Evolutionary conservation across 2,113 vertebrate species (phyloP).

Genomic region (Aspidoscelis tigris): DNA sequence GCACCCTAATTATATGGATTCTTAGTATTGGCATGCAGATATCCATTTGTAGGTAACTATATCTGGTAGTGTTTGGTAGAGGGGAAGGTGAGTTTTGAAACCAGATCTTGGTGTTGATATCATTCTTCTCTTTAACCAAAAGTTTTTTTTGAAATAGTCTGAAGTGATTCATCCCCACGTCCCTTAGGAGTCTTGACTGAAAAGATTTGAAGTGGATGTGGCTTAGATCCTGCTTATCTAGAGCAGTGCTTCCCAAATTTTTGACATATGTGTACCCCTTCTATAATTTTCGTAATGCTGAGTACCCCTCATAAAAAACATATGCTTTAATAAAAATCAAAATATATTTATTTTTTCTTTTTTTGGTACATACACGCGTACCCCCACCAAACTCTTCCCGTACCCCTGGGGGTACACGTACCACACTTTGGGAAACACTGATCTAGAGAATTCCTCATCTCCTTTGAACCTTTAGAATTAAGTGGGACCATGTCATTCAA

Average conservation of each 20-base stretch:
- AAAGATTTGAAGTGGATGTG: background rate
- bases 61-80: background rate
- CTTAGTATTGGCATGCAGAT: conserved; percentile 3
- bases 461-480: background rate
- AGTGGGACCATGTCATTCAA: background rate
- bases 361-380: too few species aligned
- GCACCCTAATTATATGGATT: conserved; percentile 20
- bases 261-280: too few species aligned
- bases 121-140: conserved; percentile 11
- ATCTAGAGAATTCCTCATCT: background rate
- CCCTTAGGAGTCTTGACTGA: background rate
- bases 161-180: background rate
- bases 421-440: too few species aligned
- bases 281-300: too few species aligned
- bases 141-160: background rate
- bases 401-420: too few species aligned
- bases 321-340: too few species aligned
- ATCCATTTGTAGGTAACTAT: conserved; percentile 4
- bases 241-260: too few species aligned
- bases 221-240: background rate
- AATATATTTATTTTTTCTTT: too few species aligned
- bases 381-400: too few species aligned
- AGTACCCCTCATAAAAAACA: too few species aligned
- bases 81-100: background rate
- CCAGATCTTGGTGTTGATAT: conserved; percentile 28